Conservation (phyloP, 2,113 vertebrate species). For the Chaetura pelagica region DNA sequence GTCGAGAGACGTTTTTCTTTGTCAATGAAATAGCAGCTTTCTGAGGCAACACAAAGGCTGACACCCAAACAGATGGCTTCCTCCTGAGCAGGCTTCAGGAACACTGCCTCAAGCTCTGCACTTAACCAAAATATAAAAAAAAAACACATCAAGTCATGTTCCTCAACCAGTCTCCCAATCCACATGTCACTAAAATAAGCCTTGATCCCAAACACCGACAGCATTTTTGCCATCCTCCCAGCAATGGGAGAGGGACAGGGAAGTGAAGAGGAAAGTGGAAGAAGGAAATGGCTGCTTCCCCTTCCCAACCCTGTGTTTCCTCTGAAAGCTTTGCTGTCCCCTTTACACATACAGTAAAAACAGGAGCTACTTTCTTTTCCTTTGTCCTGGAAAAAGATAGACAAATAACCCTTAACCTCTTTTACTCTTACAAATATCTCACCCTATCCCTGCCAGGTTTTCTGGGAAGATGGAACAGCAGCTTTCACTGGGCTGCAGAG, state of each 20-base stretch:
- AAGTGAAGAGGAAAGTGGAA: neutral
- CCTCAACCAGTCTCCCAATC: neutral
- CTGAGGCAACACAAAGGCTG: neutral
- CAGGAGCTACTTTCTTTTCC: neutral
- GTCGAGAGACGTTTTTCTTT: neutral
- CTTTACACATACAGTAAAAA: neutral
- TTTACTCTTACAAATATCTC: neutral
- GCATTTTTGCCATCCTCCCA: neutral
- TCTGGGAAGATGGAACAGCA: neutral
- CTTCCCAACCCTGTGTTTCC: neutral
- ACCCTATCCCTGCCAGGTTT: neutral
- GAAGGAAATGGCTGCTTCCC: neutral
- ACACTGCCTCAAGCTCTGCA: accelerated
- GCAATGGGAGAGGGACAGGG: neutral
- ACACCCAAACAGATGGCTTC: neutral
- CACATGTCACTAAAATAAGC: neutral
- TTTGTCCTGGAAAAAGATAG: neutral
- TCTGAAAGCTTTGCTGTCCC: neutral
- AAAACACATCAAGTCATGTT: neutral
- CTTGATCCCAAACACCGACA: neutral
- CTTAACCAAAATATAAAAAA: accelerated
- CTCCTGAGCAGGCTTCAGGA: neutral
- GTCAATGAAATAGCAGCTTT: neutral
- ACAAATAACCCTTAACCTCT: neutral
- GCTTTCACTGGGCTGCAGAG: neutral